Base-by-base conservation (phyloP, 2,113 vertebrate species). In the Sitta europaea region DNA sequence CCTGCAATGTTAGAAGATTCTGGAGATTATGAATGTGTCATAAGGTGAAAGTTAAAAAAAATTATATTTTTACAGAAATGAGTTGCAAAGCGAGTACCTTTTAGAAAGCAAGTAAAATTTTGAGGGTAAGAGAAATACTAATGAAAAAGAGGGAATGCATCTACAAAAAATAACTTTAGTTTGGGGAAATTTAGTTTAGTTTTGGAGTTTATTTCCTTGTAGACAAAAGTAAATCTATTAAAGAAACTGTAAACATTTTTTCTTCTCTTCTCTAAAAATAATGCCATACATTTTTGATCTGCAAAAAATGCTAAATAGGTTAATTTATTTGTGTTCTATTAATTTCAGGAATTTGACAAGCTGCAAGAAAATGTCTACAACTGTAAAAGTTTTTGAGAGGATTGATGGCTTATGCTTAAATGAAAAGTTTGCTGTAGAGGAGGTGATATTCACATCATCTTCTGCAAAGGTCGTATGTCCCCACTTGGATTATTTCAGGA, bases 1-100 rank as follows among this genome's bases (percentile, higher is more conserved):
- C 98, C 98, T 38, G 86, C 97, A 40, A 75, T 71, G 9, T 42
- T 96, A 70, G 97, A 98, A 38, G 98, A 99, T 29, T 94, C 95
- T 6, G 98, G 98, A 38, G 81, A 97, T 21, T 99, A 99, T 79
- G 95, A 97, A 65, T 98, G 97, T 82, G 51, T 98, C n/a, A 36
- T 98, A 94, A 98, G 99, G 99, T 99, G 97, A 98, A 93, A 47
- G 48, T 65, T 62, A 14, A 67, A 66, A 47, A 85, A 55, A 40
- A 5, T 0, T 40, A 24, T 1, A 2, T 50, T 92, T 67, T 45
- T 92, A 55, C 10, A 71, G 48, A 80, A 86, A n/a, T 67, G 7
- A 87, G 21, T 67, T 81, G 17, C 20, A 76, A 82, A 66, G 38
- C 20, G 17, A 88, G 23, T 62, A 65, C 25, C n/a, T 63, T 90